Conservation (phyloP, 2,888 invertebrate species). For the Miltochrista miniata region DNA sequence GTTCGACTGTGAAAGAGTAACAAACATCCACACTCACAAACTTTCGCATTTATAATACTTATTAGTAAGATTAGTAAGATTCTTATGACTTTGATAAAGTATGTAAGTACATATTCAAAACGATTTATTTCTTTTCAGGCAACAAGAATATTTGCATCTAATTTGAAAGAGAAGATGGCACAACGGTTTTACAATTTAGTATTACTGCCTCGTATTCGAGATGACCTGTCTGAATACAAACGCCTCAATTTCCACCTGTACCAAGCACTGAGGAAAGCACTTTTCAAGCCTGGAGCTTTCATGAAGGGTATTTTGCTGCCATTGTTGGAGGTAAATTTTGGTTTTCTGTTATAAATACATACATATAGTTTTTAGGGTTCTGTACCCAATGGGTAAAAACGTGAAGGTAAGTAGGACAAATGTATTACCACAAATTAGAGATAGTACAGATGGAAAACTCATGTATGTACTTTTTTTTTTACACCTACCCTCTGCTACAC, state of each 20-base stretch:
- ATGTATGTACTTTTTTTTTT: too few relatives aligned
- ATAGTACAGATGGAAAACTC: too few relatives aligned
- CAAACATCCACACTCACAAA: too few relatives aligned
- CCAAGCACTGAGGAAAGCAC: slow-evolving; percentile 94
- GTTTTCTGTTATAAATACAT: background rate
- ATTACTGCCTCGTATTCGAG: slow-evolving; percentile 95
- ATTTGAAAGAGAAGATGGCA: slow-evolving; percentile 97
- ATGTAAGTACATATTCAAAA: too few relatives aligned
- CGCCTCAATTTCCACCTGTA: slow-evolving; percentile 98
- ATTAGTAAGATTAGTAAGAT: too few relatives aligned
- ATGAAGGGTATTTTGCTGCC: slow-evolving; percentile 95
- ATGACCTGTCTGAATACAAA: slow-evolving; percentile 98
- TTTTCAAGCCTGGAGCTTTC: slow-evolving; percentile 98
- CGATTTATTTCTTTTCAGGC: slow-evolving; percentile 76
- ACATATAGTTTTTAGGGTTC: background rate
- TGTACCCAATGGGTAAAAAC: too few relatives aligned
- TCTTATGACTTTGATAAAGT: too few relatives aligned
- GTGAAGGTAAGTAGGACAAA: too few relatives aligned
- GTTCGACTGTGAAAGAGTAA: too few relatives aligned
- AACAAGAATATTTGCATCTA: slow-evolving; percentile 98
- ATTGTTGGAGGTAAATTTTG: slow-evolving; percentile 82
- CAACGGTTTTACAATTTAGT: slow-evolving; percentile 97
- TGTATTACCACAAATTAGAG: too few relatives aligned
- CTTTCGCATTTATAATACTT: too few relatives aligned
- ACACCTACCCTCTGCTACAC: too few relatives aligned